phyloP scores from a whole-genome alignment of 1,140 invertebrate species.

The Monomorium pharaonis region DNA sequence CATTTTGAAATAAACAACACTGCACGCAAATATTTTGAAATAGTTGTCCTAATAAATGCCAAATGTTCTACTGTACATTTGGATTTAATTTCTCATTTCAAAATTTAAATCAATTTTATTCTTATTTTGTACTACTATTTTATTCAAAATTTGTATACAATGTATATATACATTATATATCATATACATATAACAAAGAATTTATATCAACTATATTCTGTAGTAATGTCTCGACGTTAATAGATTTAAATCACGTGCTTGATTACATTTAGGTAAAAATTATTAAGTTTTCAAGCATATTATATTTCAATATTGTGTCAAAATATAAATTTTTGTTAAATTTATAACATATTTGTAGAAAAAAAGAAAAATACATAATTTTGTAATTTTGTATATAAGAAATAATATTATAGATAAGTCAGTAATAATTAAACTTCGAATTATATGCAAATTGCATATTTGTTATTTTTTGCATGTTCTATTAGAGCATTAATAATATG shows the following conservation, averaged over 20 bases:
- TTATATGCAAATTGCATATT: too few species aligned
- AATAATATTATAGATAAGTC: neutral
- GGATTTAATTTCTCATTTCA: neutral
- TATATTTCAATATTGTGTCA: too few species aligned
- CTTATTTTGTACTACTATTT: neutral
- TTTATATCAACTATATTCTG: neutral
- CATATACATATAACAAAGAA: neutral
- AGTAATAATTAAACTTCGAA: too few species aligned
- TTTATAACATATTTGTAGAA: too few species aligned
- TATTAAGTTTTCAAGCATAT: neutral
- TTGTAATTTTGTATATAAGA: neutral
- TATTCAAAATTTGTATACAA: neutral
- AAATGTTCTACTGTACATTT: neutral
- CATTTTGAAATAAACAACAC: too few species aligned
- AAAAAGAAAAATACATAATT: too few species aligned
- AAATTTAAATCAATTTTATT: neutral
- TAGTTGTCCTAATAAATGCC: neutral
- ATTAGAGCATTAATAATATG: too few species aligned
- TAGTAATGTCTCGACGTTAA: neutral
- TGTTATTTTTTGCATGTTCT: too few species aligned
- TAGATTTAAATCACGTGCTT: neutral
- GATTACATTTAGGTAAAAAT: neutral
- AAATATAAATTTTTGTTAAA: too few species aligned
- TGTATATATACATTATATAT: neutral
- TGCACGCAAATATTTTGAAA: neutral